Evolutionary conservation across 2,888 invertebrate species (phyloP).

Genomic region (Macropis europaea): DNA sequence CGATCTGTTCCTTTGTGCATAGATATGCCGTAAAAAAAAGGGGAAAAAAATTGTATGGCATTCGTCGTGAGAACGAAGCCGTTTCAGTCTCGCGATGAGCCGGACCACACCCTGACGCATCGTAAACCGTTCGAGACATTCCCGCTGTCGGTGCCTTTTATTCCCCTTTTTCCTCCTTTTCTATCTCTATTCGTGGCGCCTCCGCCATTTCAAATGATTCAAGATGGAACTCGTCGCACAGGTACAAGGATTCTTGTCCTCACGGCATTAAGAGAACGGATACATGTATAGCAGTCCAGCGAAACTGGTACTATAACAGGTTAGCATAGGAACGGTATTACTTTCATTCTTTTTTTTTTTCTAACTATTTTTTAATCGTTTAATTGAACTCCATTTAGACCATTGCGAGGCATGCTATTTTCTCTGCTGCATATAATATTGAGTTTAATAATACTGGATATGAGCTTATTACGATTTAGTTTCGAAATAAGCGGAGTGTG

Average conservation of each 20-base stretch:
- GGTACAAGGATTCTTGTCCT: slow-evolving; percentile 31
- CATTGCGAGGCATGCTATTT: background rate
- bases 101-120: slow-evolving; percentile 53
- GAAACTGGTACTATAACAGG: slow-evolving; percentile 1
- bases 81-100: slow-evolving; percentile 37
- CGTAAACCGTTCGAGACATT: slow-evolving; percentile 50
- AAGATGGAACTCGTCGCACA: slow-evolving; percentile 39
- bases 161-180: slow-evolving; percentile 25
- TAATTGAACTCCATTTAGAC: background rate
- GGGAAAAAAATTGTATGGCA: background rate
- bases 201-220: slow-evolving; percentile 42
- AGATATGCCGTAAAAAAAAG: slow-evolving; percentile 16
- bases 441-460: background rate
- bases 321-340: background rate
- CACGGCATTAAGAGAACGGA: slow-evolving; percentile 20
- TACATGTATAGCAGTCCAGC: background rate
- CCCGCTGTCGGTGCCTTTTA: slow-evolving; percentile 45
- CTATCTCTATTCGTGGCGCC: slow-evolving; percentile 43
- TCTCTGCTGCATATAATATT: background rate
- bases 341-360: background rate
- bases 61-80: slow-evolving; percentile 64
- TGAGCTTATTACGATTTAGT: background rate
- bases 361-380: background rate
- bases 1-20: background rate
- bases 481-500: background rate